A percentile compares a stretch with the other conserved stretches of the same genome.
Conservation (phyloP, 2,797 vertebrate genomes). For the Chaenodraco wilsoni region DNA sequence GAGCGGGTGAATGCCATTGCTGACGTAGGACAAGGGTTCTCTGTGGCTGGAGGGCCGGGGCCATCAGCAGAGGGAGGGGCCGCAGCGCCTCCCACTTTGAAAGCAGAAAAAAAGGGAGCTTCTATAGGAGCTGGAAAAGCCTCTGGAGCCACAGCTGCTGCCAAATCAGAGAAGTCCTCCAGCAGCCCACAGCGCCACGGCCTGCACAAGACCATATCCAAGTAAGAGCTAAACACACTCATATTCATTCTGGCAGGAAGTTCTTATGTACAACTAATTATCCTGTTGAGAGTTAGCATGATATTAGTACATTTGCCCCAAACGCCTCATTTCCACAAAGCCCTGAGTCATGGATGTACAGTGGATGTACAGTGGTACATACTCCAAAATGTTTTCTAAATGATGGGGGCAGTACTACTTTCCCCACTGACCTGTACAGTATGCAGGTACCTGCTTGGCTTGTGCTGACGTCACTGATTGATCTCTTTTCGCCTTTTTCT, state of each 20-base stretch:
- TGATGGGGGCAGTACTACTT: too few species aligned
- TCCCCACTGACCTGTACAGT: too few species aligned
- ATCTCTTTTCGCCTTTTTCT: too few species aligned
- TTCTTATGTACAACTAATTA: constrained; percentile 1
- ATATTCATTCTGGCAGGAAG: neutral
- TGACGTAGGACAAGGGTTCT: constrained; percentile 62
- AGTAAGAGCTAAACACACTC: constrained; percentile 63
- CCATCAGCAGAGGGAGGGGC: constrained; percentile 30
- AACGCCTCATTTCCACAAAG: neutral
- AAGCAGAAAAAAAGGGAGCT: constrained; percentile 37
- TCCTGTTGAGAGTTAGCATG: neutral
- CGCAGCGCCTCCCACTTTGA: constrained; percentile 5
- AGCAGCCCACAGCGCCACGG: constrained; percentile 86
- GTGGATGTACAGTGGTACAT: too few species aligned
- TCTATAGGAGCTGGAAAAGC: constrained; percentile 60
- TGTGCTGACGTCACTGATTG: too few species aligned
- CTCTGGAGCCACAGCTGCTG: constrained; percentile 29
- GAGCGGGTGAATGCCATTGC: constrained; percentile 78
- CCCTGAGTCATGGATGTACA: too few species aligned
- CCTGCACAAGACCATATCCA: constrained; percentile 85
- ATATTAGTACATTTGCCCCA: neutral
- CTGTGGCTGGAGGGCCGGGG: constrained; percentile 55
- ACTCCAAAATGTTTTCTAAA: too few species aligned
- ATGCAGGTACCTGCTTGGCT: too few species aligned
- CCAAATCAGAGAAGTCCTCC: constrained; percentile 87